A percentile compares a stretch with the other conserved stretches of the same genome.
Evolutionary conservation across 2,113 vertebrate species (phyloP).

Genomic region (Carassius auratus): DNA sequence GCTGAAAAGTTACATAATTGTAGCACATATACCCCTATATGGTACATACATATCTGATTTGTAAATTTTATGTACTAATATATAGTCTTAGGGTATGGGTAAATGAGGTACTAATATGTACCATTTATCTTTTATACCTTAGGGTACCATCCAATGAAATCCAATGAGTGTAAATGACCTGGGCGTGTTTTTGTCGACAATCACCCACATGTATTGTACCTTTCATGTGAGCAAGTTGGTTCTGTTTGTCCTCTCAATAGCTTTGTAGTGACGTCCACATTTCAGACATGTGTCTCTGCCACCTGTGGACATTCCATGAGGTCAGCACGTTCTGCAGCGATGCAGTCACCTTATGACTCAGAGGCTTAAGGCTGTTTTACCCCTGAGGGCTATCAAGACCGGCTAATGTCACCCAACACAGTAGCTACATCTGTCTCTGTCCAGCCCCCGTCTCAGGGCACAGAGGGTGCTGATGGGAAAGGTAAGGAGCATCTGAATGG

Average conservation of each 20-base stretch:
- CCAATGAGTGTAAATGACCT: not conserved
- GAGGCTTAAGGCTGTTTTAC: constrained; percentile 38
- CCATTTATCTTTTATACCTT: too few relatives aligned
- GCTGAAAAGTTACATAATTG: too few relatives aligned
- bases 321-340: constrained; percentile 25
- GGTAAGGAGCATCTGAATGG: constrained; percentile 37
- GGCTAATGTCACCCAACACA: constrained; percentile 35
- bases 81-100: too few relatives aligned
- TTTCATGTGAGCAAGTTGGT: not conserved
- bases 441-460: constrained; percentile 11
- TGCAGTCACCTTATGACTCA: constrained; percentile 26
- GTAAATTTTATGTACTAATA: too few relatives aligned
- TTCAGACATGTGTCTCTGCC: constrained; percentile 38
- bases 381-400: constrained; percentile 47
- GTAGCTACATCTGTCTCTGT: constrained; percentile 46
- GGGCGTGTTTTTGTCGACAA: not conserved
- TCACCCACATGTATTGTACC: not conserved
- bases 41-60: too few relatives aligned
- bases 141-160: too few relatives aligned
- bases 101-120: too few relatives aligned
- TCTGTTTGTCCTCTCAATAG: constrained; percentile 18
- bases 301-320: constrained; percentile 43
- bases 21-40: too few relatives aligned
- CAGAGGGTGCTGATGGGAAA: constrained; percentile 33
- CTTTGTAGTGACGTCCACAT: constrained; percentile 23